Base-by-base conservation (phyloP, 2,888 invertebrate genomes). In the Chydorus sphaericus region DNA sequence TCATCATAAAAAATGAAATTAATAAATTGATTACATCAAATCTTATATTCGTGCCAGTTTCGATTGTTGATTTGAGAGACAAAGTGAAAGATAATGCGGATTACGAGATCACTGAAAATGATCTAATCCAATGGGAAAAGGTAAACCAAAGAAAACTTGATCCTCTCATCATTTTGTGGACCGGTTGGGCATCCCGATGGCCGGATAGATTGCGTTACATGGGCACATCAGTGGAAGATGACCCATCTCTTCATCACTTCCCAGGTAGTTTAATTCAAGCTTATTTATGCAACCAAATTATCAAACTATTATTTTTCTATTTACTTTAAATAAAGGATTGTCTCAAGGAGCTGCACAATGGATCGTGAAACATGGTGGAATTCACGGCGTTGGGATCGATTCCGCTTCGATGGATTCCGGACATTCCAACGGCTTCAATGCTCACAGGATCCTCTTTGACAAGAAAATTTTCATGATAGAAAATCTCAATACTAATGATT, bases 331-430 rank as follows among this genome's bases (percentile, higher is more conserved):
- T n/a, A n/a, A n/a, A n/a, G n/a, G n/a, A n/a, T n/a, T n/a, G n/a
- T n/a, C n/a, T n/a, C n/a, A n/a, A n/a, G n/a, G n/a, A n/a, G n/a
- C n/a, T n/a, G n/a, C n/a, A n/a, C n/a, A n/a, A n/a, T n/a, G n/a
- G n/a, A n/a, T n/a, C n/a, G n/a, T 1, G 67, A 71, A n/a, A 0
- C 67, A 75, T 48, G 71, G 74, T 8, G 74, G 75, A 60, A 75
- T 82, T 58, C 73, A 78, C 2, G 83, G 82, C 0, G 75, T 83
- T 1, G 82, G 77, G 1, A 72, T 80, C 0, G 83, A 83, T 65
- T 75, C 79, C 0, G 75, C 81, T 0, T 80, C 81, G 8, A 67
- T 77, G 2, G 83, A 83, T 67, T 71, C 74, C 0, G 77, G 79
- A 61, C 62, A 67, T 63, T 66, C 73, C 63, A 59, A 62, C 64